A percentile compares a stretch with the other conserved stretches of the same genome.
phyloP scores from a whole-genome alignment of 2,113 vertebrate genomes.

The Engraulis encrasicolus region DNA sequence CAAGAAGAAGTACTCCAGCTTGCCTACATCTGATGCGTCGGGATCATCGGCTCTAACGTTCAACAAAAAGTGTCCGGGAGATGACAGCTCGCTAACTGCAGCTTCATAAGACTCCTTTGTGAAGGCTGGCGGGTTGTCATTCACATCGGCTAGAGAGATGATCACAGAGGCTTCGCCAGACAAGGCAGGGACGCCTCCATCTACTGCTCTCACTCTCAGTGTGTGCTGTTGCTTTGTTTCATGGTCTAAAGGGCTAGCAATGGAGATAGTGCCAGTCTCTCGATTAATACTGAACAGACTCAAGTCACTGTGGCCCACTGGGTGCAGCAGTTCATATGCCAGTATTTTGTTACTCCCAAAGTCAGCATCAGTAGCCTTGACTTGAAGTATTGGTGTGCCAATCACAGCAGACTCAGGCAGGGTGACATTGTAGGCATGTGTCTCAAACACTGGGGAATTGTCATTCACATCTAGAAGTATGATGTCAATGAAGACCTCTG shows the following conservation, averaged over 20 bases:
- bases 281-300: constrained; percentile 79
- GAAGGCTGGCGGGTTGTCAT: constrained; percentile 83
- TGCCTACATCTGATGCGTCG: constrained; percentile 72
- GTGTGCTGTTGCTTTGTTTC: constrained; percentile 72
- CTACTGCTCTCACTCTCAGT: constrained; percentile 75
- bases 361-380: constrained; percentile 76
- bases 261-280: constrained; percentile 75
- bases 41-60: constrained; percentile 80
- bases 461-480: constrained; percentile 85
- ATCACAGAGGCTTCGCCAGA: constrained; percentile 72
- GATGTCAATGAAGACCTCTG: constrained; percentile 83
- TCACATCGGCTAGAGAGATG: constrained; percentile 78
- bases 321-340: constrained; percentile 79
- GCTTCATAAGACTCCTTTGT: constrained; percentile 78
- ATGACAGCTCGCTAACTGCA: constrained; percentile 75
- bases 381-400: constrained; percentile 75
- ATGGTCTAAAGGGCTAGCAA: constrained; percentile 75
- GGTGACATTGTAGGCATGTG: constrained; percentile 65
- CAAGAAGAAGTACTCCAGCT: constrained; percentile 80
- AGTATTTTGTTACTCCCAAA: constrained; percentile 76
- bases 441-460: constrained; percentile 76
- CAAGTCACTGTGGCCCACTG: constrained; percentile 64
- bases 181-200: constrained; percentile 76
- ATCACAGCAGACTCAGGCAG: constrained; percentile 81
- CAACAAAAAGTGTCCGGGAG: constrained; percentile 80